Base-by-base conservation (phyloP, 2,888 invertebrate genomes). In the Chaitophorus viminalis region DNA sequence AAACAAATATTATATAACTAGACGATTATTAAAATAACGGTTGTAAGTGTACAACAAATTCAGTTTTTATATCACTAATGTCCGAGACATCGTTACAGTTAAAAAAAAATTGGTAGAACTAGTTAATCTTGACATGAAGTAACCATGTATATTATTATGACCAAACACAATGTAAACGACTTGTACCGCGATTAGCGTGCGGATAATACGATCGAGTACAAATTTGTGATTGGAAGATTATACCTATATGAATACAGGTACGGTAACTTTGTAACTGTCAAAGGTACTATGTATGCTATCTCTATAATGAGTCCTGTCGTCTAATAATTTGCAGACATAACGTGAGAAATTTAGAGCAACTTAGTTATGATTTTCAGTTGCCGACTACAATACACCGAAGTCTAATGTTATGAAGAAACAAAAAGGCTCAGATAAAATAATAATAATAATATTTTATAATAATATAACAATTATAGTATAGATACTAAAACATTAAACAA, bases 171-270 rank as follows among this genome's bases (percentile, higher is more conserved):
- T 72, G 86, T 79, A 85, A 83, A 83, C 36, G 25, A 54, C 72
- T 86, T 78, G 85, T 39, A 86, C 46, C 46, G 21, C 72, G 77
- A 86, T 86, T 79, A 70, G 86, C 78, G 78, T 33, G 70, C 78
- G 77, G 78, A 79, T 86, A 78, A 70, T 70, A 65, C 29, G 29
- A 79, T 78, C 86, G 70, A 78, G 78, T 78, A 79, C 86, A 86
- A 86, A 86, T 86, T 86, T 79, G 86, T 54, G 86, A 78, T 75
- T 60, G 74, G 39, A 75, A 75, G 83, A 83, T 83, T 75, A 54
- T 39, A 75, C 75, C 82, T 46, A 46, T 31, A 70, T n/a, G 2
- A 31, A 6, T 9, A 14, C 74, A 36, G 1, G 31, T n/a, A 72
- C 70, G 82, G 70, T 46, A 72, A 82, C 70, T 79, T 79, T 39